Base-by-base conservation (phyloP, 2,113 vertebrate genomes). In the Syngnathus typhle region DNA sequence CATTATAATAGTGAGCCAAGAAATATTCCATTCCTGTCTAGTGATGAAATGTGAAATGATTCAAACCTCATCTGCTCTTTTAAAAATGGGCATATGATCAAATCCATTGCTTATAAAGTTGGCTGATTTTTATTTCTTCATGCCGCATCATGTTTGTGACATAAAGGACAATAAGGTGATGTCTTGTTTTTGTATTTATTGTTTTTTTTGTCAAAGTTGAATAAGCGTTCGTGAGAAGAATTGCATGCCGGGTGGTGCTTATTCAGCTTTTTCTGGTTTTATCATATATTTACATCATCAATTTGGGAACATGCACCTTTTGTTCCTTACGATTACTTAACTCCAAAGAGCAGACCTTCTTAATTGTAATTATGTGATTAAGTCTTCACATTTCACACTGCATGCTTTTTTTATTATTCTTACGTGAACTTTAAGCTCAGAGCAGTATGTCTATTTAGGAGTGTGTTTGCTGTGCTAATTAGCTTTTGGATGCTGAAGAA, bases 81-180 rank as follows among this genome's bases (percentile, higher is more conserved):
- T 38, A n/a, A 5, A 10, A 32, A 60, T 60, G 56, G 56, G 56
- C 7, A 19, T 4, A 62, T 62, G 10, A 23, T 44, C n/a, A 27
- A 16, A 21, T 23, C 23, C 39, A 61, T 11, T 72, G 19, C 56
- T 70, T 60, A 43, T 23, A 67, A 19, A 41, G 67, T 41, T 43
- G 75, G 38, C 77, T 86, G 75, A 86, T 67, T 7, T 83, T 1
- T 51, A 49, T 88, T 62, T 86, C 43, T 88, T 63, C 83, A 43
- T 71, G 56, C 70, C 36, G 52, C 71, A 71, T 39, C 82, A 84
- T 87, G 84, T 90, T 82, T 88, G 78, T 93, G 60, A 84, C 77
- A 72, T 75, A 81, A 91, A 98, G 97, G 97, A 98, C 80, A 91
- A 96, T 77, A 93, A 98, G 97, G 97, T 99, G 95, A 98, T 88